phyloP scores from a whole-genome alignment of 2,797 vertebrate species.

The Vespertilio murinus region DNA sequence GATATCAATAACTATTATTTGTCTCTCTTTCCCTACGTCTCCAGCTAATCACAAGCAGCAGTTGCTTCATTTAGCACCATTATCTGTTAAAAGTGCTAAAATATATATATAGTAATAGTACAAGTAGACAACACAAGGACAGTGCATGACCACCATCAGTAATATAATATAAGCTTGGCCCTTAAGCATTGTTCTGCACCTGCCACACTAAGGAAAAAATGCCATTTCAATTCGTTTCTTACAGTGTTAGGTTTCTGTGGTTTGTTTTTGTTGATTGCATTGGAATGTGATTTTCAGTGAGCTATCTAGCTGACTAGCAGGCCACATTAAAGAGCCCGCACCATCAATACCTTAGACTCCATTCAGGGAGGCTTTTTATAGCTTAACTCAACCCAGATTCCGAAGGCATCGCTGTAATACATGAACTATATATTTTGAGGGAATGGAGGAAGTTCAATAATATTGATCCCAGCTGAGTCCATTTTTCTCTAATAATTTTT shows the following conservation, averaged over 20 bases:
- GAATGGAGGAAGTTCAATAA: neutral
- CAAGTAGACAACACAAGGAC: neutral
- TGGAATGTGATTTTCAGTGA: neutral
- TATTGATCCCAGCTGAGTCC: neutral
- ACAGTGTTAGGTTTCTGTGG: neutral
- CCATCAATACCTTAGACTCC: neutral
- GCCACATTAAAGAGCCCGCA: neutral
- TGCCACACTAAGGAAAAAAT: neutral
- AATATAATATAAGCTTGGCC: neutral
- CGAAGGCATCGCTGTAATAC: neutral
- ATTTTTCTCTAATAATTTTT: constrained; percentile 28
- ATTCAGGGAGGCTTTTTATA: neutral
- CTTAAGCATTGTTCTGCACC: neutral
- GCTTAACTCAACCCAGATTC: neutral
- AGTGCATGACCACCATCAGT: neutral
- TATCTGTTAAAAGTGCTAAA: neutral
- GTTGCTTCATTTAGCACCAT: neutral
- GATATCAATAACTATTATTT: neutral
- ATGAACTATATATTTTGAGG: neutral
- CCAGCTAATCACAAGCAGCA: neutral
- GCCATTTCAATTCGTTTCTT: neutral
- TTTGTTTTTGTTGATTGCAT: neutral
- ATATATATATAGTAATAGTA: neutral
- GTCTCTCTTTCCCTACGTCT: neutral
- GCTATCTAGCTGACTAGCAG: neutral